Evolutionary conservation across 2,113 vertebrate species (phyloP).

Genomic region (Halichoeres trimaculatus): DNA sequence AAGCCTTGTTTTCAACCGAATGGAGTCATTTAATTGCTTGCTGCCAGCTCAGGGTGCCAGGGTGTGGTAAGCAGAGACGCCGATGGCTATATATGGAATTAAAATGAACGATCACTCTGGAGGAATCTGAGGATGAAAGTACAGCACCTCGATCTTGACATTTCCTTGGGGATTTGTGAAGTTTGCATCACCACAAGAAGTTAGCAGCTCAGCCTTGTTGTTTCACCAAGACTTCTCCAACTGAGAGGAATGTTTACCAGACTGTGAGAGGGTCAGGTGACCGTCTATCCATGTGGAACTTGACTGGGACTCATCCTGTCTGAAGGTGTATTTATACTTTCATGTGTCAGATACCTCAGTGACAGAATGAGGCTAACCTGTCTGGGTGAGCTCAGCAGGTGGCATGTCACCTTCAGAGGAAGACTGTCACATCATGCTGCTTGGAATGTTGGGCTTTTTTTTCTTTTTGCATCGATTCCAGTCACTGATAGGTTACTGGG

Average conservation of each 20-base stretch:
- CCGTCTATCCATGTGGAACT: background rate
- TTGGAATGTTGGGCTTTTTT: background rate
- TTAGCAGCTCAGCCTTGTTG: background rate
- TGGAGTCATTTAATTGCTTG: background rate
- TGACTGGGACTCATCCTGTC: background rate
- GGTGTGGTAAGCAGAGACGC: constrained; percentile 1
- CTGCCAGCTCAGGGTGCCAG: background rate
- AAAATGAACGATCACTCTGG: too few relatives aligned
- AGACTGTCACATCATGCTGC: background rate
- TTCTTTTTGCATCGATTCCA: background rate
- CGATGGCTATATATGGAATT: background rate
- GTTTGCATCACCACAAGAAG: background rate
- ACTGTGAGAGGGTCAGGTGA: background rate
- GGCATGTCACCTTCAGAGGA: constrained; percentile 7
- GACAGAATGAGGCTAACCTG: constrained; percentile 5
- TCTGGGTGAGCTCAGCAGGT: constrained; percentile 7
- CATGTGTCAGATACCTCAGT: background rate
- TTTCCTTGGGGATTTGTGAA: background rate
- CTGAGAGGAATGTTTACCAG: background rate
- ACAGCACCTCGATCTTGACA: background rate
- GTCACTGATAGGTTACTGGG: background rate
- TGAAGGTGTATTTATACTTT: background rate
- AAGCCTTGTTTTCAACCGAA: background rate
- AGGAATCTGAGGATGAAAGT: background rate
- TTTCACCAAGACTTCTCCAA: background rate